Base-by-base conservation (phyloP, 2,797 vertebrate species). In the Sardinella longiceps region DNA sequence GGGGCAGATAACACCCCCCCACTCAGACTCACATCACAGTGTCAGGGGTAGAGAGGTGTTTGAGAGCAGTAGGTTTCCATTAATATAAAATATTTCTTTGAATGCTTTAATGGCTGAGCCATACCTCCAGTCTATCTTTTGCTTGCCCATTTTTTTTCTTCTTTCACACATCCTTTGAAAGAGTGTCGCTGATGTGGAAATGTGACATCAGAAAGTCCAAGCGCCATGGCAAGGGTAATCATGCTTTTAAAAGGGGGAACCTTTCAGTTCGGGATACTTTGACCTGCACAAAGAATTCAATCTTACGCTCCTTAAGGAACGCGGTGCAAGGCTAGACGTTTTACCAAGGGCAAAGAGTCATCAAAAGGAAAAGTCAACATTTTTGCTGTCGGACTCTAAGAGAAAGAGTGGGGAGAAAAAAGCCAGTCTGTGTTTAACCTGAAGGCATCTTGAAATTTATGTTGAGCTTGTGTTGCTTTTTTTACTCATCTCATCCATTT, bases 241-340 rank as follows among this genome's bases (percentile, higher is more conserved):
- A 30, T 66, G 28, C 81, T 18, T 18, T 84, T 74, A 80, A 77
- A 63, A 20, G 70, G 18, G 60, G 53, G 25, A 58, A 74, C 15
- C 48, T 83, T 83, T 85, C 15, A 81, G n/a, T 85, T 60, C 25
- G 39, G 74, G 51, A 66, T 63, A 56, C 81, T 84, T 80, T 30
- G n/a, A 28, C 28, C 80, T 50, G 43, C 33, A 81, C 28, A 85
- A 18, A 66, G 46, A 7, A 81, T 58, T 83, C 48, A 80, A 56
- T 30, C 46, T 51, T 30, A 56, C 20, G 50, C 70, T 25, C 7
- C 23, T 58, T 60, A 20, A 60, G 56, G 56, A 63, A 37, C 7
- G 70, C 18, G 37, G 70, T 77, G 70, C 70, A 43, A 77, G 70
- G 37, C 70, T 77, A 77, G 70, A 77, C 70, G 39, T 77, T 77